Conservation (phyloP, 2,797 vertebrate genomes). For the Clarias platycephalus region DNA sequence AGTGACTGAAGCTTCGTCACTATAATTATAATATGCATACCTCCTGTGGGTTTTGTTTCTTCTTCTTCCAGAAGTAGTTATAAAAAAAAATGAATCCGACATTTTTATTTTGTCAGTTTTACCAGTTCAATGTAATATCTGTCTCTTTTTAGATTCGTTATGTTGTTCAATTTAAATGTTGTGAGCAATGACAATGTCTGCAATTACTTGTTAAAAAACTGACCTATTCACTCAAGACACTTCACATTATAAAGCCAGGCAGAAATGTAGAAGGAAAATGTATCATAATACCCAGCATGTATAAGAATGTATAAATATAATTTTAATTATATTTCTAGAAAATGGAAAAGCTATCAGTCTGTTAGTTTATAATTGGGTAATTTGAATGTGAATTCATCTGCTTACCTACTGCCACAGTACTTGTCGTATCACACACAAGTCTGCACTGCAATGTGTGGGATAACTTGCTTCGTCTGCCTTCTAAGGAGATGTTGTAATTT, state of each 20-base stretch:
- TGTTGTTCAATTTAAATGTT: constrained; percentile 13
- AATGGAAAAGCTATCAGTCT: too few species aligned
- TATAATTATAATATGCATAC: constrained; percentile 27
- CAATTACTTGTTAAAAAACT: not conserved
- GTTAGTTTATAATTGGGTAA: constrained; percentile 47
- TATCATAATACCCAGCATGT: constrained; percentile 65
- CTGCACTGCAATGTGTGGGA: constrained; percentile 51
- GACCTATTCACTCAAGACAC: constrained; percentile 33
- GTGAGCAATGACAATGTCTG: not conserved
- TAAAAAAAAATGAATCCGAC: not conserved
- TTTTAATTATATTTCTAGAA: constrained; percentile 63
- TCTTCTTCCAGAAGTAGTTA: constrained; percentile 1
- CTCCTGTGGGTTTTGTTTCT: constrained; percentile 33
- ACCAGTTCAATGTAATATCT: not conserved
- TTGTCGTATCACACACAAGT: constrained; percentile 47
- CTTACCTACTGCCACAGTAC: constrained; percentile 39
- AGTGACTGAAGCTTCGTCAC: constrained; percentile 4
- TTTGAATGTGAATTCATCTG: constrained; percentile 61
- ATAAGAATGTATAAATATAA: constrained; percentile 74
- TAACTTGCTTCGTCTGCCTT: constrained; percentile 65
- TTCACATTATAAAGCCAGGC: constrained; percentile 66
- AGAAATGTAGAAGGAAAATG: constrained; percentile 46
- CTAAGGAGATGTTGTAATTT: constrained; percentile 76
- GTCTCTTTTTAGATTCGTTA: not conserved
- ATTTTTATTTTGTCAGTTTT: too few species aligned